Conservation (phyloP, 2,888 invertebrate genomes). For the Dynastes hyllus region DNA sequence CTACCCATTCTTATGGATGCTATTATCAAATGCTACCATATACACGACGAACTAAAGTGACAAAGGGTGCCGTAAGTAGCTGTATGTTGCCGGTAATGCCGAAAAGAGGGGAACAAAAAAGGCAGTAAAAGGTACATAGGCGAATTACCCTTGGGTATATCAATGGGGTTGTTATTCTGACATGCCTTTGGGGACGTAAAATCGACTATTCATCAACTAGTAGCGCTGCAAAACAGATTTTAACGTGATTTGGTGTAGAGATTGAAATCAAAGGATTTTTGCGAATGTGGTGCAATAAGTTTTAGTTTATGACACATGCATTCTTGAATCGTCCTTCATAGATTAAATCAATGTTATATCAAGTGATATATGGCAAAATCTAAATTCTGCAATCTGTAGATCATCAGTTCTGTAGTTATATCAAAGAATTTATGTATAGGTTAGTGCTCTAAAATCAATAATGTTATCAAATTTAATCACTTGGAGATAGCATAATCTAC, state of each 20-base stretch:
- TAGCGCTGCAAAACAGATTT: constrained; percentile 50
- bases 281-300: too few relatives aligned
- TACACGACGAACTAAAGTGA: constrained; percentile 45
- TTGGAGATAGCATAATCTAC: too few relatives aligned
- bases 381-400: too few relatives aligned
- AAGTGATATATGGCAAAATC: too few relatives aligned
- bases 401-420: too few relatives aligned
- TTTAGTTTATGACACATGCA: too few relatives aligned
- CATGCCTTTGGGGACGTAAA: constrained; percentile 56
- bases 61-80: constrained; percentile 56
- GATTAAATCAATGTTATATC: too few relatives aligned
- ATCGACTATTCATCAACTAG: constrained; percentile 56
- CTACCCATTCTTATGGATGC: constrained; percentile 49
- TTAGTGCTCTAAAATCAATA: too few relatives aligned
- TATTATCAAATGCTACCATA: constrained; percentile 48
- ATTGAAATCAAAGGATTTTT: constrained; percentile 11
- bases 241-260: constrained; percentile 41
- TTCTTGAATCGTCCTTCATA: too few relatives aligned
- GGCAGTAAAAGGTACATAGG: constrained; percentile 59
- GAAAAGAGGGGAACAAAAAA: constrained; percentile 54
- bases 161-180: constrained; percentile 57
- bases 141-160: constrained; percentile 60
- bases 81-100: constrained; percentile 54
- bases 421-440: too few relatives aligned
- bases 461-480: too few relatives aligned